Evolutionary conservation across 2,888 invertebrate species (phyloP).

Genomic region (Pyrochroa serraticornis): DNA sequence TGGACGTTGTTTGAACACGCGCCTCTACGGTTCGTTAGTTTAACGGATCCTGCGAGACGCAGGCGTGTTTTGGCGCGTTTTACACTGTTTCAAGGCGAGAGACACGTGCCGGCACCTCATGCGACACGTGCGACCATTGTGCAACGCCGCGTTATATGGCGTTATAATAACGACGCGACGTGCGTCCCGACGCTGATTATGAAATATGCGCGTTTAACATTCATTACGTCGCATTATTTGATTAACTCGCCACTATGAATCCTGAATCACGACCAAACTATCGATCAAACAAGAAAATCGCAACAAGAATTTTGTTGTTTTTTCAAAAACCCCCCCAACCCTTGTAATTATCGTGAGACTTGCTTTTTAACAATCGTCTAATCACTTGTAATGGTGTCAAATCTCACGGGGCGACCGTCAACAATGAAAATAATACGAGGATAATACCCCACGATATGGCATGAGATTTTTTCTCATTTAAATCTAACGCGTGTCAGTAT

Average conservation of each 20-base stretch:
- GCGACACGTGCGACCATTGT: slow-evolving; percentile 33
- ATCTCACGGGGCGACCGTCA: slow-evolving; percentile 16
- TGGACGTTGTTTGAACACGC: slow-evolving; percentile 55
- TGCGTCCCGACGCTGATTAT: slow-evolving; percentile 38
- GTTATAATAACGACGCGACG: slow-evolving; percentile 45
- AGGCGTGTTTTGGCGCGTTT: slow-evolving; percentile 47
- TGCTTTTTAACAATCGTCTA: background rate
- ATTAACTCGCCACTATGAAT: slow-evolving; percentile 24
- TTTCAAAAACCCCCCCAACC: background rate
- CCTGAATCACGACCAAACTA: background rate
- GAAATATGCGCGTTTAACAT: slow-evolving; percentile 48
- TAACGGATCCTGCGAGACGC: slow-evolving; percentile 43
- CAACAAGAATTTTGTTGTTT: background rate
- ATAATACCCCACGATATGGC: slow-evolving; percentile 25
- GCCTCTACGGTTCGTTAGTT: slow-evolving; percentile 54
- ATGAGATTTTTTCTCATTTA: slow-evolving; percentile 34
- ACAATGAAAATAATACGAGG: slow-evolving; percentile 21
- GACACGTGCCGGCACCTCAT: slow-evolving; percentile 34
- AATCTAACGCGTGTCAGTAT: slow-evolving; percentile 23
- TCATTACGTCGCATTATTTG: slow-evolving; percentile 41
- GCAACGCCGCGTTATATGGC: slow-evolving; percentile 36
- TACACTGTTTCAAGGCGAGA: slow-evolving; percentile 39
- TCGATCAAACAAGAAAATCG: background rate
- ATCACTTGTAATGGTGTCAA: slow-evolving; percentile 20
- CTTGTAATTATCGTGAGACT: slow-evolving; percentile 13